Conservation (phyloP, 2,797 vertebrate genomes). For the Poeciliopsis gracilis region DNA sequence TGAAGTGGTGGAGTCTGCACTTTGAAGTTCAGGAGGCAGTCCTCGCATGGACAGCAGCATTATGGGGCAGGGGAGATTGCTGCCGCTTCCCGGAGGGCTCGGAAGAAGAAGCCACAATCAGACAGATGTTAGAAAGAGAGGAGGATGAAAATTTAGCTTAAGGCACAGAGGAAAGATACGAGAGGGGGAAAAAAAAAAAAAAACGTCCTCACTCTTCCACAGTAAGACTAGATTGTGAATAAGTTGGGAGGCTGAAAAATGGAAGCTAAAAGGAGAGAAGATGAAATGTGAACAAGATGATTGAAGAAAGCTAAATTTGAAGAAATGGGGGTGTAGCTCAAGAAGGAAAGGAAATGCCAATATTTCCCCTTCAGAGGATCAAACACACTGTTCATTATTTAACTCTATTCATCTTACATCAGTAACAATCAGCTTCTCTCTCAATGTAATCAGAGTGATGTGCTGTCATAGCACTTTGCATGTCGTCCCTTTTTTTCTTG, state of each 20-base stretch:
- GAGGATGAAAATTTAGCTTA: constrained; percentile 37
- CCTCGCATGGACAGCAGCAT: constrained; percentile 52
- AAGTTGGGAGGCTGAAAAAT: constrained; percentile 27
- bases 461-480: neutral
- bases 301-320: constrained; percentile 29
- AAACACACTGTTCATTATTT: neutral
- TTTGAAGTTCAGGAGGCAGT: constrained; percentile 67
- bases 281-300: constrained; percentile 22
- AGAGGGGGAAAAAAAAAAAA: neutral
- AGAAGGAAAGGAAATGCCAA: constrained; percentile 15
- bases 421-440: neutral
- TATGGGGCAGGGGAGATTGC: constrained; percentile 49
- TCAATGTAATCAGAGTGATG: neutral
- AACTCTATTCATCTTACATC: neutral
- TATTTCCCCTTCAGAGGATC: constrained; percentile 12
- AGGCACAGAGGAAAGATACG: constrained; percentile 20
- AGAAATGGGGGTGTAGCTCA: constrained; percentile 14
- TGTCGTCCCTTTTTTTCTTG: neutral
- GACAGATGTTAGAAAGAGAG: constrained; percentile 50
- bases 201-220: constrained; percentile 11
- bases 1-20: constrained; percentile 62
- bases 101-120: constrained; percentile 46
- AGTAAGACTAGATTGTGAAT: constrained; percentile 16
- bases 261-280: constrained; percentile 30
- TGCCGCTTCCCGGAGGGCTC: constrained; percentile 44